A percentile compares a stretch with the other conserved stretches of the same genome.
These are phyloP conservation scores for Syrmaticus mikado DNA, from an alignment of 2,113 vertebrate species.

Conservation along the genomic window DNA sequence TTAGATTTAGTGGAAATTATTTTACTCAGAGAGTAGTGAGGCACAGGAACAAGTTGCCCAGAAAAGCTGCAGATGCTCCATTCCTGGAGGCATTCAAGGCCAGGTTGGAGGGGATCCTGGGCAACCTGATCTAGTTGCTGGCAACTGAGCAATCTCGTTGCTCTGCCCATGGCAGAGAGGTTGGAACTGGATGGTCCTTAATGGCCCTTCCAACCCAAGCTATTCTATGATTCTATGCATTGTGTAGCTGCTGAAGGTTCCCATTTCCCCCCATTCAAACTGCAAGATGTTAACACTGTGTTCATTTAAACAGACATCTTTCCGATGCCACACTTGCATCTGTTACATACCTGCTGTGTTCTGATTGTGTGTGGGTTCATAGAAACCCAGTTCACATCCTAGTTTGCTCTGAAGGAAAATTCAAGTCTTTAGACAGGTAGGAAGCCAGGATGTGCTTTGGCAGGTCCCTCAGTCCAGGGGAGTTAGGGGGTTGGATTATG, in stretches of 20 bases:
- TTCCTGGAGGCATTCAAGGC: no score
- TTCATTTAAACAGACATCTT: not conserved
- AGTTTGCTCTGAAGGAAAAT: not conserved
- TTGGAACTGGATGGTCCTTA: no score
- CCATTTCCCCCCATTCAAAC: not conserved
- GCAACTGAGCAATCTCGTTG: no score
- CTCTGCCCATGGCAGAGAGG: no score
- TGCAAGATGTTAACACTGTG: not conserved
- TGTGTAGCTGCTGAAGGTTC: not conserved
- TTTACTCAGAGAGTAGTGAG: no score
- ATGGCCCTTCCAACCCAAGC: no score
- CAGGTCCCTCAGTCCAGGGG: not conserved
- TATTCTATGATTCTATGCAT: no score
- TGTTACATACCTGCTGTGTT: not conserved
- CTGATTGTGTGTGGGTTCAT: accelerated
- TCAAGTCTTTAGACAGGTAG: not conserved
- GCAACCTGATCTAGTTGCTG: no score
- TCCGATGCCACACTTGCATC: not conserved
- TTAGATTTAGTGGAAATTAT: no score
- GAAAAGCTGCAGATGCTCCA: no score
- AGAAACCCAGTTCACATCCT: not conserved
- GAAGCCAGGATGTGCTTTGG: not conserved
- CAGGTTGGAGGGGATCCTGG: no score
- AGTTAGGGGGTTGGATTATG: not conserved
- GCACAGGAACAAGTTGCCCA: no score